A percentile compares a stretch with the other conserved stretches of the same genome.
phyloP scores from a whole-genome alignment of 2,888 invertebrate species.

The Drosophila maculinotata region DNA sequence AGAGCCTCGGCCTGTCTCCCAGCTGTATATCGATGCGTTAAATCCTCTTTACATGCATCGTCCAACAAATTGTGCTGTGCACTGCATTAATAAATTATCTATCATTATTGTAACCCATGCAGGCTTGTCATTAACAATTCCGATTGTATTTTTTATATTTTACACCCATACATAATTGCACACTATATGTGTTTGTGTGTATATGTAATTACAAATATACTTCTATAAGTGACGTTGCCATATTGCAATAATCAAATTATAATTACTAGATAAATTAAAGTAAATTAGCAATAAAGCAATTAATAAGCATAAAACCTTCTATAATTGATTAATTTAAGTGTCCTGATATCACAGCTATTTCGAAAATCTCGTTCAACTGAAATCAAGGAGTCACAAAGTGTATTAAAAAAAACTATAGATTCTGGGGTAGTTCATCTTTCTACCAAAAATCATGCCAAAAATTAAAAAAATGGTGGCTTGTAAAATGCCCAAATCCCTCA shows the following conservation, averaged over 20 bases:
- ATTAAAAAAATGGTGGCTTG: too few species aligned
- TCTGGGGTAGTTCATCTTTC: too few species aligned
- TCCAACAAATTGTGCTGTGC: conserved; percentile 63
- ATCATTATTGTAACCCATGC: conserved; percentile 34
- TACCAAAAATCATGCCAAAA: too few species aligned
- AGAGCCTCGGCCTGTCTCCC: conserved; percentile 7
- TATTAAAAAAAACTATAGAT: too few species aligned
- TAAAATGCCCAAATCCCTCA: too few species aligned
- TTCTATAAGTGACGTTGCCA: conserved; percentile 15
- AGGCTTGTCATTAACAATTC: conserved; percentile 56
- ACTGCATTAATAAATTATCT: conserved; percentile 74
- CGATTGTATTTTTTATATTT: conserved; percentile 57
- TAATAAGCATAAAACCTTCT: conserved; percentile 17
- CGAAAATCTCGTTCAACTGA: neutral
- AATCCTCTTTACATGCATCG: conserved; percentile 65
- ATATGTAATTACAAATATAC: neutral
- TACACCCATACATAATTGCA: conserved; percentile 5
- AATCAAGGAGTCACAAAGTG: too few species aligned
- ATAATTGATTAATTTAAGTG: conserved; percentile 20
- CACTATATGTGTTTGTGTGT: neutral
- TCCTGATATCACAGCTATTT: neutral
- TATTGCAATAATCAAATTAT: conserved; percentile 50
- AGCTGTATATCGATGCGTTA: conserved; percentile 48
- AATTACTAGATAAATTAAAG: conserved; percentile 60
- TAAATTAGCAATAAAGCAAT: conserved; percentile 54